Evolutionary conservation across 2,797 vertebrate genomes (phyloP).

Genomic region (Alcedo quadribrachys): DNA sequence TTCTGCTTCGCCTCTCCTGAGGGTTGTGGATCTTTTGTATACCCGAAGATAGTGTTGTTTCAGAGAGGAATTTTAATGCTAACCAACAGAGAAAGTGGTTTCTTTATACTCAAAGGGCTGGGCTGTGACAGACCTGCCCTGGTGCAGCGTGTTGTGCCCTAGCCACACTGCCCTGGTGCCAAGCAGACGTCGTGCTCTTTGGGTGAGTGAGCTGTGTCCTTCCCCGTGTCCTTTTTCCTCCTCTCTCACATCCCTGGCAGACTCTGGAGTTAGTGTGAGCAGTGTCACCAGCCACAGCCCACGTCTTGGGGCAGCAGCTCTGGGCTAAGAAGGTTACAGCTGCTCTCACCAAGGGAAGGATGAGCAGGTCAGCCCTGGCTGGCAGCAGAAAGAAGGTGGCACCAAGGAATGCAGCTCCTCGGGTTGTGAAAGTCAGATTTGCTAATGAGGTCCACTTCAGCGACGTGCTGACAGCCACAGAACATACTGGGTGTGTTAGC

Average conservation of each 20-base stretch:
- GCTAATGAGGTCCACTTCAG: not conserved
- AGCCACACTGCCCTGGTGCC: not conserved
- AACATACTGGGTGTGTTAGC: conserved; percentile 15
- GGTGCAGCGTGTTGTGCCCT: not conserved
- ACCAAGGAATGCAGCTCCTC: not conserved
- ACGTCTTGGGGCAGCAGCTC: not conserved
- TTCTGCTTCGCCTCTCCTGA: not conserved
- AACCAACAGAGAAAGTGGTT: not conserved
- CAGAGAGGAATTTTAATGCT: not conserved
- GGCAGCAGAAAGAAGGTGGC: not conserved
- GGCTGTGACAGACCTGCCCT: not conserved
- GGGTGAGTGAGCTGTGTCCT: not conserved
- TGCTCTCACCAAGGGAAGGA: not conserved
- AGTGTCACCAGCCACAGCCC: not conserved
- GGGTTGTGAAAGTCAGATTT: not conserved
- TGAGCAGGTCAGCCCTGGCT: not conserved
- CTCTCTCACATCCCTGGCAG: not conserved
- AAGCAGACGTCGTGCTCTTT: not conserved
- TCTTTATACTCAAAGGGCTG: accelerated
- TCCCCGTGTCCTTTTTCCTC: not conserved
- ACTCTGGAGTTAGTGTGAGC: not conserved
- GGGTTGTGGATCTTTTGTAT: not conserved
- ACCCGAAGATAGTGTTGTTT: not conserved
- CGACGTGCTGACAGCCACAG: not conserved
- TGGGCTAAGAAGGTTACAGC: accelerated